Evolutionary conservation across 2,113 vertebrate species (phyloP).

Genomic region (Aegithalos caudatus): DNA sequence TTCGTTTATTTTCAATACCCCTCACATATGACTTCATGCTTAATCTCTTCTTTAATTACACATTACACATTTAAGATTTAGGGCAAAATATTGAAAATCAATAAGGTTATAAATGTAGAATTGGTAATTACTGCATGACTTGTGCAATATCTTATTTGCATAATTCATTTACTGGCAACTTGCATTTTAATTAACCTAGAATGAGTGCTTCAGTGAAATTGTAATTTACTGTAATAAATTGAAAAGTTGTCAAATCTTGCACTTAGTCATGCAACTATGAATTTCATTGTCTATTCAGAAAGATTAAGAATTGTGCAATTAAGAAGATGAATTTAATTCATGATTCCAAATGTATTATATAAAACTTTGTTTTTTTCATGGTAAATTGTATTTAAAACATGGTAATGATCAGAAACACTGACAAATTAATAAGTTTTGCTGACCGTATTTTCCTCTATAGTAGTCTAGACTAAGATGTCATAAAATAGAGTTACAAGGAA

Average conservation of each 20-base stretch:
- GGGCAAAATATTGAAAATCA: constrained; percentile 39
- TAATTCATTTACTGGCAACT: constrained; percentile 48
- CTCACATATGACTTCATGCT: not conserved
- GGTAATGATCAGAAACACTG: constrained; percentile 1
- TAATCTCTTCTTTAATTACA: constrained; percentile 30
- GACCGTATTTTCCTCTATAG: not conserved
- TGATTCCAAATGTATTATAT: constrained; percentile 17
- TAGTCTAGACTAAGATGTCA: not conserved
- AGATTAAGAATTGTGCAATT: constrained; percentile 61
- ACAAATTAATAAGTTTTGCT: not conserved
- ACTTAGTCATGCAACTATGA: constrained; percentile 54
- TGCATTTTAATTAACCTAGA: constrained; percentile 63
- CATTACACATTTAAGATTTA: constrained; percentile 17
- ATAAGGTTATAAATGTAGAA: constrained; percentile 19
- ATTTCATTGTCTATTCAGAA: constrained; percentile 56
- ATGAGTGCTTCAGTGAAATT: constrained; percentile 35
- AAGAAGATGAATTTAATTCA: constrained; percentile 58
- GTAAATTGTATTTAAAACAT: constrained; percentile 14
- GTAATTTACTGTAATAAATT: constrained; percentile 50
- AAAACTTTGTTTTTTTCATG: not conserved
- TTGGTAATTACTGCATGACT: constrained; percentile 22
- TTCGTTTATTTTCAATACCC: not conserved
- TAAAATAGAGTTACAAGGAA: not conserved
- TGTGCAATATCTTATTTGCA: constrained; percentile 55
- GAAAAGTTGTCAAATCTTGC: constrained; percentile 59